Evolutionary conservation across 2,888 invertebrate genomes (phyloP).

Genomic region (Aleiodes testaceus): DNA sequence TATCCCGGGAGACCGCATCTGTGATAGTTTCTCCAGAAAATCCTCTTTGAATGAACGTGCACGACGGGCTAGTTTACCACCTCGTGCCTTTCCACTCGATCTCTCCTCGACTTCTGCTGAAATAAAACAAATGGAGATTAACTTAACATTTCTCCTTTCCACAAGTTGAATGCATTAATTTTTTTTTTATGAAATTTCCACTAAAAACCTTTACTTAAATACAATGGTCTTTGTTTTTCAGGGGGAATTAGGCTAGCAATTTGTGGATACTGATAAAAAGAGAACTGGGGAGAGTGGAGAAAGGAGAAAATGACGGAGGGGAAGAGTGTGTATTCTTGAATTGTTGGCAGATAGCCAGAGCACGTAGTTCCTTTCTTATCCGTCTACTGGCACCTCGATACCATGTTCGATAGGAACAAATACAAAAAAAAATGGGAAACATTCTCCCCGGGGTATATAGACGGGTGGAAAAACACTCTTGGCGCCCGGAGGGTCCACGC

Average conservation of each 20-base stretch:
- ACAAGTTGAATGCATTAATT: not conserved
- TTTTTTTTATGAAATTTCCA: not conserved
- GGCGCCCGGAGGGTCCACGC: slow-evolving; percentile 27
- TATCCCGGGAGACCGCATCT: slow-evolving; percentile 85
- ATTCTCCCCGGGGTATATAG: slow-evolving; percentile 33
- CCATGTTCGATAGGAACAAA: slow-evolving; percentile 20
- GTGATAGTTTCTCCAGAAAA: slow-evolving; percentile 90
- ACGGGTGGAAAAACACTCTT: slow-evolving; percentile 47
- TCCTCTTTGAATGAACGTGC: slow-evolving; percentile 95
- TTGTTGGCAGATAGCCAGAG: slow-evolving; percentile 51
- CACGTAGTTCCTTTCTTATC: slow-evolving; percentile 45
- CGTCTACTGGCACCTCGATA: slow-evolving; percentile 41
- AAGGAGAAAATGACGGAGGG: slow-evolving; percentile 1
- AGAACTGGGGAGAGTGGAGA: not conserved
- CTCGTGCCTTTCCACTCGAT: slow-evolving; percentile 84
- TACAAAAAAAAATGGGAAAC: slow-evolving; percentile 32
- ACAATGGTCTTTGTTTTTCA: slow-evolving; percentile 32
- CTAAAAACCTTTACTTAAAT: not conserved
- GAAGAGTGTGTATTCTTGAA: slow-evolving; percentile 26
- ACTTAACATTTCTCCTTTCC: not conserved
- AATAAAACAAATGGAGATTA: slow-evolving; percentile 30
- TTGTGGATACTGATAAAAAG: slow-evolving; percentile 23
- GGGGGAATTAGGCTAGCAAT: slow-evolving; percentile 32
- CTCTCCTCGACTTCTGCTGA: slow-evolving; percentile 73
- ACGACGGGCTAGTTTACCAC: slow-evolving; percentile 89